Evolutionary conservation across 2,113 vertebrate species (phyloP), one percentile per base, ranked within the genome.

Genomic region (Coptodon rendalli): DNA sequence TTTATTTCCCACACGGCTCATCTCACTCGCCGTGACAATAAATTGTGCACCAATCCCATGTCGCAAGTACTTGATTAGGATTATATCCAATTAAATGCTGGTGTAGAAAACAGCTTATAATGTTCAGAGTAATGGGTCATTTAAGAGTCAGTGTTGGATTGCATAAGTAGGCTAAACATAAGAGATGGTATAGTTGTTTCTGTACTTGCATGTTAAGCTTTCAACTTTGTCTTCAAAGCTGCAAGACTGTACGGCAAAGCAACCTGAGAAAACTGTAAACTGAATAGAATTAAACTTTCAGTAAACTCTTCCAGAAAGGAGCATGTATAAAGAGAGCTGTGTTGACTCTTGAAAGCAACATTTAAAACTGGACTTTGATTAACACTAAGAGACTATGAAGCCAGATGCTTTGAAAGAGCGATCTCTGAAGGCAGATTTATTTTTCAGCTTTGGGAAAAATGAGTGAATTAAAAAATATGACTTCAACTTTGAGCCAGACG

Each of bases 181-280:
- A 34, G 59, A 61, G 59, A 34, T 61, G 9, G 4, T 5, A 0
- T 61, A 6, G 59, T 61, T 5, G 9, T 1, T 61, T 61, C 9
- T 61, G 59, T 61, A 61, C 57, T 61, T 48, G 45, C 45, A 48
- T 50, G 45, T 50, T 17, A 50, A 50, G 45, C 16, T 50, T 4
- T 61, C 5, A 61, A 61, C 59, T 17, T 61, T 1, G 57, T 61
- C 29, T 52, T 48, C 45, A 48, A 48, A 16, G 45, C 14, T 59
- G 0, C 16, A 0, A 34, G 0, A 6, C 59, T 19, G 29, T 1
- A 34, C 0, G 16, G 16, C 1, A 61, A 61, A 61, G 59, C 2
- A 61, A 61, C 57, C 1, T 19, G 59, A 11, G 59, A 19, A 9
- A 34, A 34, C 29, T 19, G 57, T 10, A 34, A 1, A 61, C 57